phyloP scores from a whole-genome alignment of 2,888 invertebrate genomes.

The Entomobrya multifasciata region DNA sequence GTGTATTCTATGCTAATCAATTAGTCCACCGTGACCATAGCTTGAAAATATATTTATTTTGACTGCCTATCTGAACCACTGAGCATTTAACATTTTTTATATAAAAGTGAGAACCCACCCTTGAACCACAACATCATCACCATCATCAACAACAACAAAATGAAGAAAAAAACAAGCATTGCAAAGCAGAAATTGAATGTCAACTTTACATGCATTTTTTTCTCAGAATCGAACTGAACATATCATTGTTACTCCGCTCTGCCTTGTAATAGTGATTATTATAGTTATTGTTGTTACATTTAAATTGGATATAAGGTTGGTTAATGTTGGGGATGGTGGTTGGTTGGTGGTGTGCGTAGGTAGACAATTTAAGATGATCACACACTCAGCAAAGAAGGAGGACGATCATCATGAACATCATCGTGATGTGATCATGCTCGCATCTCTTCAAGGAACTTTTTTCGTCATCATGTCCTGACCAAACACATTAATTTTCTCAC shows the following conservation, averaged over 20 bases:
- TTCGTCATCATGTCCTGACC: constrained; percentile 40
- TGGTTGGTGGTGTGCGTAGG: constrained; percentile 46
- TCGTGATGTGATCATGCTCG: not conserved
- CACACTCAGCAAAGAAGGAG: constrained; percentile 15
- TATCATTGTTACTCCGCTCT: constrained; percentile 1
- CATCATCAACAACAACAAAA: not conserved
- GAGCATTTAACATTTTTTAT: not conserved
- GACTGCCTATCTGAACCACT: not conserved
- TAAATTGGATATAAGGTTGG: constrained; percentile 6
- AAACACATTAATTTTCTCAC: constrained; percentile 61
- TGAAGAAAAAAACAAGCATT: constrained; percentile 22
- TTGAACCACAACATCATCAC: constrained; percentile 40
- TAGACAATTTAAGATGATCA: constrained; percentile 34
- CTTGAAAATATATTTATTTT: constrained; percentile 8
- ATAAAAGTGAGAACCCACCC: constrained; percentile 42
- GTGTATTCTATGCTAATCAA: constrained; percentile 72
- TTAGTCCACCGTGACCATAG: constrained; percentile 66
- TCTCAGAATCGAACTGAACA: not conserved
- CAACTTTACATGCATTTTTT: constrained; percentile 8
- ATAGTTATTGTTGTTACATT: constrained; percentile 55
- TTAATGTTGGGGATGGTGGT: not conserved
- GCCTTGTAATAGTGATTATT: constrained; percentile 5
- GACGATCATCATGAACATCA: not conserved
- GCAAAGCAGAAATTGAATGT: constrained; percentile 9
- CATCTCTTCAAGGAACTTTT: constrained; percentile 28